These are phyloP conservation scores for Vidua chalybeata DNA, from an alignment of 2,113 vertebrate genomes.

Conservation along the genomic window DNA sequence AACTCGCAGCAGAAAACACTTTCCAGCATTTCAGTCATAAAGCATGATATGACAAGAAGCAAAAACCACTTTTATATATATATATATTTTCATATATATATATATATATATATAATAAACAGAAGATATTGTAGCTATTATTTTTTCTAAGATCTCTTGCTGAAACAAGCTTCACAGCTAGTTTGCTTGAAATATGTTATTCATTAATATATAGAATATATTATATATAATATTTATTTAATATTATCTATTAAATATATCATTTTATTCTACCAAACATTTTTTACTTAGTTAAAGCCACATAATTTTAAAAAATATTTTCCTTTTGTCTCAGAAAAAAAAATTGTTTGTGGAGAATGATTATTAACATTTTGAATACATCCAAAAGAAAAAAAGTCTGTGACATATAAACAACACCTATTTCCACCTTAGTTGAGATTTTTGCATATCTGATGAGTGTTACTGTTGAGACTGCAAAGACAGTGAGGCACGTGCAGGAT, in stretches of 20 bases:
- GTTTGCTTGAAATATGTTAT: neutral
- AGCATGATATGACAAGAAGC: neutral
- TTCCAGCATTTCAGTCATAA: neutral
- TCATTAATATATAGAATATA: too few species aligned
- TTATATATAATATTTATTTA: too few species aligned
- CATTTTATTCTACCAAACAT: neutral
- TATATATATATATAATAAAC: neutral
- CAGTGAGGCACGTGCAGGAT: neutral
- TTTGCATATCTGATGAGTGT: neutral
- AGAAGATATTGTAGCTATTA: neutral
- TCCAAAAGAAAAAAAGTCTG: neutral
- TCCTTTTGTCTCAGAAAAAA: neutral
- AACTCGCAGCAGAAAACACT: neutral
- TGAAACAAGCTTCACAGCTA: neutral
- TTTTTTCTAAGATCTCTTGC: neutral
- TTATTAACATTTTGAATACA: neutral
- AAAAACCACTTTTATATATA: neutral
- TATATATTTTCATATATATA: too few species aligned
- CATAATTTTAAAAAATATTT: neutral
- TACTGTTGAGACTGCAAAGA: neutral
- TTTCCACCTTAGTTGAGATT: neutral
- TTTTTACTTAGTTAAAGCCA: neutral
- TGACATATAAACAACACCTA: neutral
- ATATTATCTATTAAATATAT: too few species aligned
- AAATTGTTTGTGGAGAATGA: neutral